Conservation (phyloP, 2,888 invertebrate genomes). For the Caenorhabditis wallacei region DNA sequence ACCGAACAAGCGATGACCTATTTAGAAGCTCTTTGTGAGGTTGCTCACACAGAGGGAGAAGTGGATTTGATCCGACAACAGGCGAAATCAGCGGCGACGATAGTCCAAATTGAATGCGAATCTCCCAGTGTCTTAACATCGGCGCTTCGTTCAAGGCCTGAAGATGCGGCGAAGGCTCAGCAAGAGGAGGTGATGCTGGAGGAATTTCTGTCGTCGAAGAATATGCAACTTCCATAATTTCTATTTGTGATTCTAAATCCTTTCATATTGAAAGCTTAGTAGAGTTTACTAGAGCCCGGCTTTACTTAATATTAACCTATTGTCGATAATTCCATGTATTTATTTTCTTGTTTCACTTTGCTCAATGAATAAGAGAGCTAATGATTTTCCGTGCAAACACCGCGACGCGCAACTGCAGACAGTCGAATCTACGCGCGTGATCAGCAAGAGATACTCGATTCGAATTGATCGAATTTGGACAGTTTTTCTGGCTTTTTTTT, state of each 20-base stretch:
- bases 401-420: conserved; percentile 27
- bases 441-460: neutral
- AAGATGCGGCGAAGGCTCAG: conserved; percentile 62
- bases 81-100: conserved; percentile 65
- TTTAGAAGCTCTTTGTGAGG: conserved; percentile 70
- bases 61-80: conserved; percentile 69
- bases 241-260: neutral
- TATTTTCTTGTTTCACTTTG: neutral
- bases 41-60: conserved; percentile 69
- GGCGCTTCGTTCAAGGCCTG: conserved; percentile 57
- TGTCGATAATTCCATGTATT: too few species aligned
- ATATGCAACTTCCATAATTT: conserved; percentile 37
- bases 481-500: too few species aligned
- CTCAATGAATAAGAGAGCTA: neutral
- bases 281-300: too few species aligned
- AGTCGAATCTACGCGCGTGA: conserved; percentile 39
- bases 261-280: too few species aligned
- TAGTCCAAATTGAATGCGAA: conserved; percentile 67
- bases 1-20: conserved; percentile 76
- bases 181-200: conserved; percentile 77
- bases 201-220: conserved; percentile 70
- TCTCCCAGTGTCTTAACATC: conserved; percentile 58
- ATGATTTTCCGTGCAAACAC: conserved; percentile 27
- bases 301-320: too few species aligned
- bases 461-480: conserved; percentile 29